These are phyloP conservation scores for Lucilia cuprina DNA, from an alignment of 1,140 invertebrate species.

Conservation along the genomic window DNA sequence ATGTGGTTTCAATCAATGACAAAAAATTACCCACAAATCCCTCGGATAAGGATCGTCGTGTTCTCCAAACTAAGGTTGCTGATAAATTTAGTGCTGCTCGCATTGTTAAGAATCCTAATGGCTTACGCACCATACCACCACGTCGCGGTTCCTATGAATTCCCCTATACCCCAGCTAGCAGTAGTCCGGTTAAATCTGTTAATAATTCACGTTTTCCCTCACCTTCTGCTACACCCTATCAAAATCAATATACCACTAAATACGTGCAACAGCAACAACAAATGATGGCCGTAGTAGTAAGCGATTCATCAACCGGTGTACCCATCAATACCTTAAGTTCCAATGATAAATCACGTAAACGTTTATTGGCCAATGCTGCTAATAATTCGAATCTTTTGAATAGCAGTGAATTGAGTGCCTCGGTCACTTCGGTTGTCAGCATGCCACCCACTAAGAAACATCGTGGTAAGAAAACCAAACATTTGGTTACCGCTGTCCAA, in stretches of 20 bases:
- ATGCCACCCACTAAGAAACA: conserved; percentile 41
- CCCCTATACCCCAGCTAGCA: conserved; percentile 57
- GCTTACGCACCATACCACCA: conserved; percentile 43
- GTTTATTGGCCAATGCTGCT: conserved; percentile 25
- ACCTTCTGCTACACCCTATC: conserved; percentile 51
- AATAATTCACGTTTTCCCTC: conserved; percentile 52
- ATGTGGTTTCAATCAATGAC: conserved; percentile 75
- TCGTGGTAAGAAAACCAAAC: conserved; percentile 49
- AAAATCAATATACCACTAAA: conserved; percentile 44
- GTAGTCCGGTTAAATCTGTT: conserved; percentile 57
- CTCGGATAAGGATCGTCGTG: conserved; percentile 69
- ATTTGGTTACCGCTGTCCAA: conserved; percentile 33
- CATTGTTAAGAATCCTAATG: conserved; percentile 42
- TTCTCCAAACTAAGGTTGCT: conserved; percentile 65
- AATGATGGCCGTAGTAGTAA: conserved; percentile 39
- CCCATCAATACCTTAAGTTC: conserved; percentile 11
- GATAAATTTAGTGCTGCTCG: conserved; percentile 48
- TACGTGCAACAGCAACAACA: conserved; percentile 34
- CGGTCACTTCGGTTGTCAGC: conserved; percentile 23
- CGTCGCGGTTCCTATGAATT: conserved; percentile 44
- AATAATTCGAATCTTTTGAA: not conserved
- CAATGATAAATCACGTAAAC: conserved; percentile 40
- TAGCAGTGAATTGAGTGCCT: not conserved
- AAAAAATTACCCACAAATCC: conserved; percentile 71
- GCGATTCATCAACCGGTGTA: conserved; percentile 37